Evolutionary conservation across 2,113 vertebrate species (phyloP).

Genomic region (Brachyhypopomus gauderio): DNA sequence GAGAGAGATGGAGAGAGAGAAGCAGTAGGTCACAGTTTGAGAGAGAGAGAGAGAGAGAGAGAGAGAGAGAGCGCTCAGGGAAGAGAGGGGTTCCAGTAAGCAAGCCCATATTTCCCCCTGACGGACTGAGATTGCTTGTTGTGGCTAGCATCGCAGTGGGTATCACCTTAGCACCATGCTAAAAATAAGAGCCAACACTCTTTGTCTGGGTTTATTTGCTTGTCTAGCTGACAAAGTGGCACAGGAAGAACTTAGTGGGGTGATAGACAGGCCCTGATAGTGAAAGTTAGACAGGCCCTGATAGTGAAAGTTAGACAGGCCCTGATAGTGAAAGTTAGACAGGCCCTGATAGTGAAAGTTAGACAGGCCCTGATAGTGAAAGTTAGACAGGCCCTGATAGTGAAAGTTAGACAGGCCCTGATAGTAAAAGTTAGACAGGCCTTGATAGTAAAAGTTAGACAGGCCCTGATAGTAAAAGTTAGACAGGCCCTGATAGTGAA

Average conservation of each 20-base stretch:
- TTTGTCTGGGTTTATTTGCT: conserved; percentile 12
- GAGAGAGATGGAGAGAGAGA: conserved; percentile 8
- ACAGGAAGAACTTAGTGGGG: background rate
- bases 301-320: no score
- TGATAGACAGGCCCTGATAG: conserved; percentile 25
- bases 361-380: no score
- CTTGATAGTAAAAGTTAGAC: no score
- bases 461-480: no score
- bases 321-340: no score
- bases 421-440: no score
- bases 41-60: conserved; percentile 26
- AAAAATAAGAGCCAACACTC: conserved; percentile 25
- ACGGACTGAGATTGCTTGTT: background rate
- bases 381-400: no score
- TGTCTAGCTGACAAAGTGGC: conserved; percentile 7
- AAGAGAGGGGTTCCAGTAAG: conserved; percentile 22
- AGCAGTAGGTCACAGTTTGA: background rate
- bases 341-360: no score
- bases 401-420: no score
- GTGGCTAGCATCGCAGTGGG: background rate
- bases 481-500: no score
- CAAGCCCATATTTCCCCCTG: conserved; percentile 22
- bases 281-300: no score
- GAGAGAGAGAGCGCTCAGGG: conserved; percentile 21
- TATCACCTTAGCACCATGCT: conserved; percentile 21